Evolutionary conservation across 2,113 vertebrate genomes (phyloP).

Genomic region (Oncorhynchus nerka): DNA sequence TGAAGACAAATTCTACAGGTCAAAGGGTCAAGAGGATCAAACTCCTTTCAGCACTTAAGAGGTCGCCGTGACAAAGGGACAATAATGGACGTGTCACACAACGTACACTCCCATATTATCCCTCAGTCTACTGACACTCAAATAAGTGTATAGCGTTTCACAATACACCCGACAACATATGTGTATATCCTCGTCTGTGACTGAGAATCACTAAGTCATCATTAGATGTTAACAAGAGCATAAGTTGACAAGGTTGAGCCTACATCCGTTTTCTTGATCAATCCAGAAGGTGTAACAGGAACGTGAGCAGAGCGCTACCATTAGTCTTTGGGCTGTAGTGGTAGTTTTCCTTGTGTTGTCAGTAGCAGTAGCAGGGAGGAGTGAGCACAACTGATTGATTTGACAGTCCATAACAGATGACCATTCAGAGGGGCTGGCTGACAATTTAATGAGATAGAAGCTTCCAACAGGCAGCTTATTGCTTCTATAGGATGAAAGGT

Average conservation of each 20-base stretch:
- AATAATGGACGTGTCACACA: too few species aligned
- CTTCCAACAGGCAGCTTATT: slow-evolving; percentile 13
- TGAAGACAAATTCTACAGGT: neutral
- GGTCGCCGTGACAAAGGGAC: too few species aligned
- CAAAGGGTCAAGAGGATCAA: neutral
- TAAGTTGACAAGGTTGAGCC: too few species aligned
- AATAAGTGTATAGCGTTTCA: too few species aligned
- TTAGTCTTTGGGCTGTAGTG: neutral
- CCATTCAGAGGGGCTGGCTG: slow-evolving; percentile 11
- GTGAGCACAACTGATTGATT: slow-evolving; percentile 35
- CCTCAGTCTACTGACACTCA: too few species aligned
- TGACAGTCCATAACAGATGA: slow-evolving; percentile 24
- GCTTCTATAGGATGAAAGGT: neutral
- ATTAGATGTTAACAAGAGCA: too few species aligned
- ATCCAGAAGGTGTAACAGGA: neutral
- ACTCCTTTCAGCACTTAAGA: neutral
- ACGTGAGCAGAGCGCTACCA: neutral
- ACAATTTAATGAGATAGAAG: slow-evolving; percentile 34
- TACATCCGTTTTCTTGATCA: neutral
- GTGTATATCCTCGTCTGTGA: too few species aligned
- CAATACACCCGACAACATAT: too few species aligned
- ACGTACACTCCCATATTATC: too few species aligned
- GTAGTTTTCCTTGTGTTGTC: neutral
- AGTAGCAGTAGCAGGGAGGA: neutral
- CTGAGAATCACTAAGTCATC: too few species aligned